phyloP scores from a whole-genome alignment of 2,797 vertebrate genomes.

The Leucoraja ocellata region DNA sequence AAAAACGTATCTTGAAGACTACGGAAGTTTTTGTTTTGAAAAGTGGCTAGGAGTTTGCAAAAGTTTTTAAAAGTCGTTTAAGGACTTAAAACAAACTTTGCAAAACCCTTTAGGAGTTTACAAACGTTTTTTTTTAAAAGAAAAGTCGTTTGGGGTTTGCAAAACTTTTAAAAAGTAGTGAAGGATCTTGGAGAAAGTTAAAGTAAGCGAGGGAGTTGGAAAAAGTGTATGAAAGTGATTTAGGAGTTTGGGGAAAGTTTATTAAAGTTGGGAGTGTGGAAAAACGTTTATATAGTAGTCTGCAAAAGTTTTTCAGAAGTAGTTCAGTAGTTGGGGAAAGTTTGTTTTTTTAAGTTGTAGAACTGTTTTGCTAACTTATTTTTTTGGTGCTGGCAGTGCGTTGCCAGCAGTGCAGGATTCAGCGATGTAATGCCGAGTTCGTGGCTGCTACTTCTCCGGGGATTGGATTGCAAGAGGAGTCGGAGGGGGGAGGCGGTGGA shows the following conservation, averaged over 20 bases:
- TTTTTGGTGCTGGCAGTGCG: constrained; percentile 50
- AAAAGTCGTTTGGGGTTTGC: too few species aligned
- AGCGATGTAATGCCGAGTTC: constrained; percentile 68
- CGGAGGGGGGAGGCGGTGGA: constrained; percentile 44
- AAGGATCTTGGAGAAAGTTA: background rate
- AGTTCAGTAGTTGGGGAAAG: background rate
- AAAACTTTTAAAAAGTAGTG: background rate
- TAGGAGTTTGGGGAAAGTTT: too few species aligned
- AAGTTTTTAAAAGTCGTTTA: background rate
- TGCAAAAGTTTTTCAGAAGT: background rate
- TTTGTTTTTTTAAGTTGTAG: background rate
- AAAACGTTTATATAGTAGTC: too few species aligned
- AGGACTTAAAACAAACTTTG: background rate
- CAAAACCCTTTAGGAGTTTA: too few species aligned
- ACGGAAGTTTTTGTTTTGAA: background rate
- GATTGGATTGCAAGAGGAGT: constrained; percentile 62
- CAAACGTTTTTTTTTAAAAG: background rate
- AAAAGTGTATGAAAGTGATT: background rate
- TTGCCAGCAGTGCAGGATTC: constrained; percentile 71
- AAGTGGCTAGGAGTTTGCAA: background rate
- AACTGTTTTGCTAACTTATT: background rate
- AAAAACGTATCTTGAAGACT: background rate
- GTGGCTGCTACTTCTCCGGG: constrained; percentile 65
- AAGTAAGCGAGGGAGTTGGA: background rate
- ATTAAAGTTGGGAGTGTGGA: background rate